A percentile compares a stretch with the other conserved stretches of the same genome.
phyloP scores from a whole-genome alignment of 2,797 vertebrate genomes.

The Holocentrus rufus region DNA sequence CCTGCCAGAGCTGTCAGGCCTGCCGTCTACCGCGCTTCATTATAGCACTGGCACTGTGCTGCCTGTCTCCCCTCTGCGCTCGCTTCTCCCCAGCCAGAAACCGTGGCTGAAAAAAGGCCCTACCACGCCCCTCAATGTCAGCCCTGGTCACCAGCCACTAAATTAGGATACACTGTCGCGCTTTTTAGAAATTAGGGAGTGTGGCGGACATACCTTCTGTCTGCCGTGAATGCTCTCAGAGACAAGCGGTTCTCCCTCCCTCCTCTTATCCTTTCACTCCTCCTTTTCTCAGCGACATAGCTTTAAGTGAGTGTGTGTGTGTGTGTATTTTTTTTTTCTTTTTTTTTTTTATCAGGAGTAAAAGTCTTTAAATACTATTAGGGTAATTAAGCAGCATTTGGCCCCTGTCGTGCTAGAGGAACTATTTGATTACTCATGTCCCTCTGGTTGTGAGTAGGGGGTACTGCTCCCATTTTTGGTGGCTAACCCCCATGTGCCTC shows the following conservation, averaged over 20 bases:
- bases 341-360: slow-evolving; percentile 85
- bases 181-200: slow-evolving; percentile 83
- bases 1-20: slow-evolving; percentile 97
- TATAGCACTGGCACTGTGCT: slow-evolving; percentile 83
- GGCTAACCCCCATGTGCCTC: slow-evolving; percentile 84
- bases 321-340: neutral
- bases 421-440: slow-evolving; percentile 92
- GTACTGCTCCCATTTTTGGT: slow-evolving; percentile 86
- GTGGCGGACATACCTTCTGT: slow-evolving; percentile 71
- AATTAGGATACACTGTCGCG: slow-evolving; percentile 83
- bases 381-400: slow-evolving; percentile 93
- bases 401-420: slow-evolving; percentile 84
- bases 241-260: slow-evolving; percentile 71
- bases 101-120: slow-evolving; percentile 80
- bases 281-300: slow-evolving; percentile 58
- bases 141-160: slow-evolving; percentile 81
- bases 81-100: slow-evolving; percentile 72
- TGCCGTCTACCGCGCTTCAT: slow-evolving; percentile 88
- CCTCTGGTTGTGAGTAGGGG: slow-evolving; percentile 83
- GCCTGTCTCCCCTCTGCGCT: slow-evolving; percentile 83
- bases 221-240: slow-evolving; percentile 76
- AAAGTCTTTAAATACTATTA: slow-evolving; percentile 97
- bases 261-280: slow-evolving; percentile 82
- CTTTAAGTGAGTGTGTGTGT: slow-evolving; percentile 27
- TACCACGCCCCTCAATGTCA: slow-evolving; percentile 90